Conservation (phyloP, 2,113 vertebrate genomes). For the Mus musculus region GRCm39 chr5:72712501-72713000, state of each 20-base stretch:
- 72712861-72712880: neutral
- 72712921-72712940: neutral
- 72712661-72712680: neutral
- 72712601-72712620: neutral
- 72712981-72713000: neutral
- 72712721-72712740: neutral
- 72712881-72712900: neutral
- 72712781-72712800: neutral
- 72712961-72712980: conserved; percentile 56
- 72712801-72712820: neutral
- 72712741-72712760: neutral
- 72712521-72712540: neutral
- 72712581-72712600: neutral
- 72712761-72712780: neutral
- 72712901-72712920: conserved; percentile 30
- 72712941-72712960: neutral
- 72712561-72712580: neutral
- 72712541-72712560: neutral
- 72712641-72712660: neutral
- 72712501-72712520: neutral
- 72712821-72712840: neutral
- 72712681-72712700: neutral
- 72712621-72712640: neutral
- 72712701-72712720: neutral
- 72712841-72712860: neutral